Percentiles rank a stretch among this genome's conserved stretches.
Conservation (phyloP, 64 coral and sea anemone genomes). For the Pocillopora verrucosa region DNA sequence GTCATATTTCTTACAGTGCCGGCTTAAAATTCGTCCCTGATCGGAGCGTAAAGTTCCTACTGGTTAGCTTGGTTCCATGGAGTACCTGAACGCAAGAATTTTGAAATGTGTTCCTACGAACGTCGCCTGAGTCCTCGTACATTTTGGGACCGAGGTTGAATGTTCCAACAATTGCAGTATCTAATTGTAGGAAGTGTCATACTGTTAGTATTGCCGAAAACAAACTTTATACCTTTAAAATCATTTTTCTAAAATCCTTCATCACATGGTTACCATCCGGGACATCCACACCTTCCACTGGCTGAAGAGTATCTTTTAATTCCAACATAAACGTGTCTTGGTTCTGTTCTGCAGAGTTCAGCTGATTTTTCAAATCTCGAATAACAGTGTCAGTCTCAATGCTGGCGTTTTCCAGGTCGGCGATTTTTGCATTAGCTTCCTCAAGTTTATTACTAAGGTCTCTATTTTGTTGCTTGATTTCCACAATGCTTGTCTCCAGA, state of each 20-base stretch:
- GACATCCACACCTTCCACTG: not conserved
- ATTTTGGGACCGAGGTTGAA: too few relatives aligned
- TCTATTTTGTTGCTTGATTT: constrained; percentile 66
- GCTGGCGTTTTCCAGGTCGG: constrained; percentile 17
- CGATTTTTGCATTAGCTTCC: constrained; percentile 14
- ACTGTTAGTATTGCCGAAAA: too few relatives aligned
- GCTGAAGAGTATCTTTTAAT: constrained; percentile 5
- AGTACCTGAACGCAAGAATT: too few relatives aligned
- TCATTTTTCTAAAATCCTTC: constrained; percentile 21
- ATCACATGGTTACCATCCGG: not conserved
- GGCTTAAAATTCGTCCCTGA: too few relatives aligned
- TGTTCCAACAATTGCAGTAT: too few relatives aligned
- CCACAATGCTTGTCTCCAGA: constrained; percentile 52
- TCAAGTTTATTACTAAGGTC: constrained; percentile 50
- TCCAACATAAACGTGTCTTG: constrained; percentile 31
- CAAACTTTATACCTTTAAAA: constrained; percentile 24
- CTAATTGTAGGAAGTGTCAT: too few relatives aligned
- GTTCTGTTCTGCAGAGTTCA: not conserved
- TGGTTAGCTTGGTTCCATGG: too few relatives aligned
- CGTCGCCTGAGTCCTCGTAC: too few relatives aligned
- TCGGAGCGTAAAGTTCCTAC: too few relatives aligned
- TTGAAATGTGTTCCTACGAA: too few relatives aligned
- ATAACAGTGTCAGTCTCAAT: constrained; percentile 14
- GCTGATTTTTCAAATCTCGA: constrained; percentile 1
- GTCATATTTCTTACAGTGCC: too few relatives aligned